Evolutionary conservation across 2,888 invertebrate genomes (phyloP).

Genomic region (Rhogogaster chlorosoma): DNA sequence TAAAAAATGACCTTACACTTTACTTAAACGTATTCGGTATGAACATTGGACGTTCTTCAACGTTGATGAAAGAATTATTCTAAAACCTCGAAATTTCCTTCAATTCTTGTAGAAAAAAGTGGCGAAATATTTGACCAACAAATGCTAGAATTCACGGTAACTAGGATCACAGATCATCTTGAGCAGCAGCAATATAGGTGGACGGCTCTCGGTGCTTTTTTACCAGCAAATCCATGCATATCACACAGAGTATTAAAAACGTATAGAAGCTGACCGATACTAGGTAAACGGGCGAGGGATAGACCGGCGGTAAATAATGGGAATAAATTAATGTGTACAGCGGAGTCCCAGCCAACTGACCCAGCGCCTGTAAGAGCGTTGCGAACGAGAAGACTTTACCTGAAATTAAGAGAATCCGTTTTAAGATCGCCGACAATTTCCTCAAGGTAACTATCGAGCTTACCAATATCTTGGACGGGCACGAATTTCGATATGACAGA

Average conservation of each 20-base stretch:
- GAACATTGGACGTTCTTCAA: no score
- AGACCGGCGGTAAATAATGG: constrained; percentile 70
- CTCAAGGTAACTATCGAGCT: constrained; percentile 55
- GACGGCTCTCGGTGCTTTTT: not conserved
- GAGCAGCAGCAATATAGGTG: not conserved
- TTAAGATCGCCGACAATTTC: not conserved
- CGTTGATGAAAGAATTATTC: no score
- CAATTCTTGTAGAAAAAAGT: no score
- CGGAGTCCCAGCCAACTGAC: constrained; percentile 82
- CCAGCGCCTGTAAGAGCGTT: constrained; percentile 82
- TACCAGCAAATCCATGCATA: not conserved
- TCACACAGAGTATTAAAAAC: not conserved
- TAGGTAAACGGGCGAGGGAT: constrained; percentile 71
- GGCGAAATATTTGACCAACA: no score
- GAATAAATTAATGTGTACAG: constrained; percentile 83
- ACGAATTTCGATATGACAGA: constrained; percentile 83
- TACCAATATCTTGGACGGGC: constrained; percentile 81
- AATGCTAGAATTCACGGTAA: no score
- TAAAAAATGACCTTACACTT: no score
- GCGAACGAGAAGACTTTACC: constrained; percentile 86
- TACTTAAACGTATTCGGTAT: no score
- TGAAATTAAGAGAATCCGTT: constrained; percentile 52
- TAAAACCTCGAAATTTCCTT: no score
- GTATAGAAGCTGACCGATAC: constrained; percentile 63
- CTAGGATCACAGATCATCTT: not conserved